A percentile compares a stretch with the other conserved stretches of the same genome.
These are phyloP conservation scores for Panagrolaimus sp. DNA, from an alignment of 1,140 invertebrate species.

Conservation along the genomic window DNA sequence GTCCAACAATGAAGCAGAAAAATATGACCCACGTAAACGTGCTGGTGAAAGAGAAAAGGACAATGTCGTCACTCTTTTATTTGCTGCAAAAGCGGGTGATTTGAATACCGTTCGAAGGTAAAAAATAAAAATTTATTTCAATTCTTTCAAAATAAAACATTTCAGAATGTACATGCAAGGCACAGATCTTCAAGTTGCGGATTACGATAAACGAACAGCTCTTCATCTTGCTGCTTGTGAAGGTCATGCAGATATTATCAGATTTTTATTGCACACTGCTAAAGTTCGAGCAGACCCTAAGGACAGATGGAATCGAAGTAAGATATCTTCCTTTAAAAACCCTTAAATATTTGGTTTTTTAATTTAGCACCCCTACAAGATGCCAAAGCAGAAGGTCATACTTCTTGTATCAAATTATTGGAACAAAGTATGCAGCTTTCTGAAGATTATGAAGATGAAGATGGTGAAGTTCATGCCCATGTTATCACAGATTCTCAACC, in stretches of 20 bases:
- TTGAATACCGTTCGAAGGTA: slow-evolving; percentile 74
- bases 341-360: slow-evolving; percentile 55
- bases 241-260: slow-evolving; percentile 82
- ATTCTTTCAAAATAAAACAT: background rate
- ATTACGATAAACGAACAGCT: slow-evolving; percentile 65
- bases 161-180: slow-evolving; percentile 53
- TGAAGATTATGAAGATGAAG: slow-evolving; percentile 13
- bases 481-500: too few relatives aligned
- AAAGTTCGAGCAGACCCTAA: slow-evolving; percentile 67
- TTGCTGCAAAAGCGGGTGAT: slow-evolving; percentile 85
- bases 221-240: slow-evolving; percentile 61
- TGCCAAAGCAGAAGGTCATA: slow-evolving; percentile 25
- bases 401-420: background rate
- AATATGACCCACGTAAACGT: slow-evolving; percentile 76
- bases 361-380: slow-evolving; percentile 28
- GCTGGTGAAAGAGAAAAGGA: slow-evolving; percentile 83
- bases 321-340: slow-evolving; percentile 4
- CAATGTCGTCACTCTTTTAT: slow-evolving; percentile 69
- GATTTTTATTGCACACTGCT: slow-evolving; percentile 72
- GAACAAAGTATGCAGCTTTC: slow-evolving; percentile 21
- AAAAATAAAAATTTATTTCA: background rate
- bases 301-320: slow-evolving; percentile 66
- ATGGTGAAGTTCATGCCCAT: too few relatives aligned
- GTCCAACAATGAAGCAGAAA: slow-evolving; percentile 80
- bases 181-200: slow-evolving; percentile 27